Evolutionary conservation across 2,888 invertebrate species (phyloP).

Genomic region (Elegia similella): DNA sequence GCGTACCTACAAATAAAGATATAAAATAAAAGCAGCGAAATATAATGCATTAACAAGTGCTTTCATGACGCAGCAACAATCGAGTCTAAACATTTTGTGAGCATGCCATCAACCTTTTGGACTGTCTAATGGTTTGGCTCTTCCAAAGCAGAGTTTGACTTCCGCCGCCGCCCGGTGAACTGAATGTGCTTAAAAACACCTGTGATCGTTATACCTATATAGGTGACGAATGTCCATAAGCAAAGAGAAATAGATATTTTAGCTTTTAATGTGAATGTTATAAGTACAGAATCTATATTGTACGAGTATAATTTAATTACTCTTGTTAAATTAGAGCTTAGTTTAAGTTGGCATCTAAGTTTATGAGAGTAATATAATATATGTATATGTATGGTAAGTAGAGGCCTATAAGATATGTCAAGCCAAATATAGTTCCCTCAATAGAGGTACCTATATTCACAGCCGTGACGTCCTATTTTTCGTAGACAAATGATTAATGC

Average conservation of each 20-base stretch:
- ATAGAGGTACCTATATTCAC: neutral
- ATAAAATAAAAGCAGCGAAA: neutral
- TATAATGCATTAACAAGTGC: slow-evolving; percentile 13
- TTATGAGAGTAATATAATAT: slow-evolving; percentile 1
- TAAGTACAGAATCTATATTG: neutral
- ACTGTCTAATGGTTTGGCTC: neutral
- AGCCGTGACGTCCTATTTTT: neutral
- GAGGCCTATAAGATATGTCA: neutral
- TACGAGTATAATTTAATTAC: slow-evolving; percentile 8
- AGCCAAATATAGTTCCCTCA: neutral
- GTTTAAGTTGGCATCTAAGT: slow-evolving; percentile 2
- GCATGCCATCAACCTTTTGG: neutral
- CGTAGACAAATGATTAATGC: neutral
- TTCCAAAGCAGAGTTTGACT: neutral
- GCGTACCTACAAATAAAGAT: neutral
- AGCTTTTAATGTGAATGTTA: neutral
- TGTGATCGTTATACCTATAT: neutral
- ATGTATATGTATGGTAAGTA: slow-evolving; percentile 2
- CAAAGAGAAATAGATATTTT: neutral
- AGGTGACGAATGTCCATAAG: neutral
- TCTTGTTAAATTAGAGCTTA: slow-evolving; percentile 13
- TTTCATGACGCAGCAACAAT: slow-evolving; percentile 19
- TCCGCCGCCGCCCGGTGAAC: slow-evolving; percentile 3
- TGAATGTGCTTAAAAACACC: neutral
- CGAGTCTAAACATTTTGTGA: neutral